Evolutionary conservation across 2,797 vertebrate genomes (phyloP).

Genomic region (Tapera naevia): DNA sequence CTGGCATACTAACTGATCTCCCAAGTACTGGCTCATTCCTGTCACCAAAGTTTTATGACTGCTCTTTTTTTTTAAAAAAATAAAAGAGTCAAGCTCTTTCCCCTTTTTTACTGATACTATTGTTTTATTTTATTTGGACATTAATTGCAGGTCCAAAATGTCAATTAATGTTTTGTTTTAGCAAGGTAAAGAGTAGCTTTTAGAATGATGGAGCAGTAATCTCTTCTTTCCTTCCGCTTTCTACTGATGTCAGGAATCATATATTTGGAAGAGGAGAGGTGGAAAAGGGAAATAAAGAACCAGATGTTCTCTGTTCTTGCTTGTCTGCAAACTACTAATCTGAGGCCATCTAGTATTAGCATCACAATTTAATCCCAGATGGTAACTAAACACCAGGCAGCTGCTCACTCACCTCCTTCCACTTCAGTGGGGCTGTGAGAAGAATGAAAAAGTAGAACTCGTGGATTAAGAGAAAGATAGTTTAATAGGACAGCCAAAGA

Average conservation of each 20-base stretch:
- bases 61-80: neutral
- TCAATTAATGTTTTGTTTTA: neutral
- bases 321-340: neutral
- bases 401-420: too few species aligned
- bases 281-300: neutral
- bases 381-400: too few species aligned
- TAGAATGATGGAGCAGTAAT: neutral
- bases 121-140: neutral
- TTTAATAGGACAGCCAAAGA: too few species aligned
- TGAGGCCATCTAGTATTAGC: neutral
- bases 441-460: too few species aligned
- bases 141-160: neutral
- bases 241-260: neutral
- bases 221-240: neutral
- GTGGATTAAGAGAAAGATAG: too few species aligned
- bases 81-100: neutral
- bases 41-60: neutral
- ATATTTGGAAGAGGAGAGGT: neutral
- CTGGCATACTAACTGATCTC: neutral
- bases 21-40: neutral
- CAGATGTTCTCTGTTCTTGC: fast-evolving
- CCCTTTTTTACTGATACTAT: neutral
- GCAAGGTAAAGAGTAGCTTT: neutral
- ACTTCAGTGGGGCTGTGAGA: too few species aligned
- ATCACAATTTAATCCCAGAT: too few species aligned